Evolutionary conservation across 2,888 invertebrate genomes (phyloP), one percentile per base, ranked within the genome.

Genomic region (Thymelicus acteon): DNA sequence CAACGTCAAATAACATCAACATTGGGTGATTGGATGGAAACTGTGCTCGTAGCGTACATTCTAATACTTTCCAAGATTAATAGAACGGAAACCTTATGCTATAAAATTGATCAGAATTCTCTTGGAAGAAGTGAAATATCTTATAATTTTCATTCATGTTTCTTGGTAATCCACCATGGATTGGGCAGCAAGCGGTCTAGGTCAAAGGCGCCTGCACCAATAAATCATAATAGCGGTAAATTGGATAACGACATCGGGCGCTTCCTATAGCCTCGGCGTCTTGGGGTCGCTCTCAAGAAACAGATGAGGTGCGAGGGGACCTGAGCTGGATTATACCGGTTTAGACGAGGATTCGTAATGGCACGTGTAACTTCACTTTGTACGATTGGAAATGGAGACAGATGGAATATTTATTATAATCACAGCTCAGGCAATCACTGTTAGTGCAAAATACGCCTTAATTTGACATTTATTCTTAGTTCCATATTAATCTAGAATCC

Each of bases 211-310:
- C 87, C 86, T 88, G 80, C 85, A 82, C 85, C 89, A 89, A 92
- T 93, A 92, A 91, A 92, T 92, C 91, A 88, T 92, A 92, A 93
- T 93, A 86, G 89, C 83, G 75, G 76, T 83, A 85, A 92, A 93
- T 92, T 93, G 93, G 86, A 93, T 93, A 93, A 93, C 89, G 89
- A 84, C 82, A 74, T 79, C 81, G 80, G 84, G 82, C 81, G 79
- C 79, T 86, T 92, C 92, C 92, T 90, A 89, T 90, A 91, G 85
- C 91, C 91, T 91, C 89, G 91, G 69, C 84, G 84, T 89, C 88
- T 87, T 88, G 84, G 78, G 83, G 82, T 78, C 82, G 83, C 54
- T 57, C 47, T 39, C 65, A 19, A 71, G 44, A 47, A 68, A 54
- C 40, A 57, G 67, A 57, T 60, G 58, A 74, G 73, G 54, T 62